phyloP scores from a whole-genome alignment of 2,113 vertebrate species.

The Parotia lawesii region DNA sequence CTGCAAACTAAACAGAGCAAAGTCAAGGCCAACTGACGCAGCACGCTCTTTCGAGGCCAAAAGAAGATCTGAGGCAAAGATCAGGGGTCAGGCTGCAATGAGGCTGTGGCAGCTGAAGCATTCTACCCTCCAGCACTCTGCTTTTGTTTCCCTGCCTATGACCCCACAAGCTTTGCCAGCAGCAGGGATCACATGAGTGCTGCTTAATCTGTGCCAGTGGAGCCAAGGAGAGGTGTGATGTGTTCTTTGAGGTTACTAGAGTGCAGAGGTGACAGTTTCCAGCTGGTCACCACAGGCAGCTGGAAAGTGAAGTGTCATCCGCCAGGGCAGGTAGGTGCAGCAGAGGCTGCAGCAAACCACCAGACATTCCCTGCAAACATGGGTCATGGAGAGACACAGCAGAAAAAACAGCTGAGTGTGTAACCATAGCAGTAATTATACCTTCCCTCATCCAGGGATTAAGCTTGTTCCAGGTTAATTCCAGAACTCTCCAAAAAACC shows the following conservation, averaged over 20 bases:
- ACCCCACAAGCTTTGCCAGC: background rate
- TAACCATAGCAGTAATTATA: background rate
- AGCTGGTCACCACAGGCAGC: background rate
- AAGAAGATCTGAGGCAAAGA: conserved; percentile 21
- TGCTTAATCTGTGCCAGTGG: background rate
- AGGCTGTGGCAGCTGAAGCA: background rate
- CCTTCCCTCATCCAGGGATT: background rate
- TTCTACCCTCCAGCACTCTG: background rate
- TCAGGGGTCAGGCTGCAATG: background rate
- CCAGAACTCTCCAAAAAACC: background rate
- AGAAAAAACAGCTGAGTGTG: background rate
- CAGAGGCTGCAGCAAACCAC: background rate
- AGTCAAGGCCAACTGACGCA: background rate
- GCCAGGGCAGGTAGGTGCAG: background rate
- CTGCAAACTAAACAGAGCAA: background rate
- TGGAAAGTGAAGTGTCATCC: background rate
- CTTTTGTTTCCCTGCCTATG: background rate
- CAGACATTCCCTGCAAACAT: background rate
- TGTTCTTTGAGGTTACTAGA: background rate
- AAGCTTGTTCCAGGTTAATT: background rate
- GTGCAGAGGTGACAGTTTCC: background rate
- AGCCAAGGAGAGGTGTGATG: background rate
- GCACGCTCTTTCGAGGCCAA: accelerated
- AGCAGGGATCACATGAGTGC: background rate
- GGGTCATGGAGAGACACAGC: background rate